These are phyloP conservation scores for Equus przewalskii DNA, from an alignment of 2,113 vertebrate species.

Conservation along the genomic window DNA sequence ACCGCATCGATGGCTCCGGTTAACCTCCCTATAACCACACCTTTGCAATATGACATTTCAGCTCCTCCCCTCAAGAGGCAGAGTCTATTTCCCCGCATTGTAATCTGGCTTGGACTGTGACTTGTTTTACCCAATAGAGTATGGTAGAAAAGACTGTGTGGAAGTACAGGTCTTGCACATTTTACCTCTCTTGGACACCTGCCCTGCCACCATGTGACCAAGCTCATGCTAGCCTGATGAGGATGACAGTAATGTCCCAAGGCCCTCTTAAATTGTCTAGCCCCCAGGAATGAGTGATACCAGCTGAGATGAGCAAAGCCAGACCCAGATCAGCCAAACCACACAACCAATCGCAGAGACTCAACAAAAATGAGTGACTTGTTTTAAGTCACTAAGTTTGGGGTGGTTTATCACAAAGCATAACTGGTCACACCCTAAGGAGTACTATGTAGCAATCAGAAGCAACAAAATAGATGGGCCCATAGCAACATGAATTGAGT, in stretches of 20 bases:
- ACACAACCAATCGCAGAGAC: not conserved
- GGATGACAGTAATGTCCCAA: not conserved
- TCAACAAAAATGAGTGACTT: not conserved
- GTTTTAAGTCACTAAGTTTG: not conserved
- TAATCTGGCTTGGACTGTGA: not conserved
- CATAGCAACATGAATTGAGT: not conserved
- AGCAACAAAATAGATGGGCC: not conserved
- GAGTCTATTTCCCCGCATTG: not conserved
- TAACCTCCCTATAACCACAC: not conserved
- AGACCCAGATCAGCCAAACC: not conserved
- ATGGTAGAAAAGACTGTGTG: not conserved
- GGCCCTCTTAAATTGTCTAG: not conserved
- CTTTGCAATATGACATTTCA: not conserved
- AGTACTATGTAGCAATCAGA: not conserved
- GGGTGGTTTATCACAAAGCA: not conserved
- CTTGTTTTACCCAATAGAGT: not conserved
- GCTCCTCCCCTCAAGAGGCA: not conserved
- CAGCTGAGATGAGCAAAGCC: not conserved
- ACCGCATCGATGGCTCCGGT: not conserved
- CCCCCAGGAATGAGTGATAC: not conserved
- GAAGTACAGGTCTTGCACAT: not conserved
- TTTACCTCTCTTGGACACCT: not conserved
- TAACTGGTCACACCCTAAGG: not conserved
- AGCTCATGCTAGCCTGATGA: not conserved
- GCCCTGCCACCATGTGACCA: not conserved